Evolutionary conservation across 92 coral and sea anemone genomes (phyloP).

Genomic region (Pocillopora meandrina): DNA sequence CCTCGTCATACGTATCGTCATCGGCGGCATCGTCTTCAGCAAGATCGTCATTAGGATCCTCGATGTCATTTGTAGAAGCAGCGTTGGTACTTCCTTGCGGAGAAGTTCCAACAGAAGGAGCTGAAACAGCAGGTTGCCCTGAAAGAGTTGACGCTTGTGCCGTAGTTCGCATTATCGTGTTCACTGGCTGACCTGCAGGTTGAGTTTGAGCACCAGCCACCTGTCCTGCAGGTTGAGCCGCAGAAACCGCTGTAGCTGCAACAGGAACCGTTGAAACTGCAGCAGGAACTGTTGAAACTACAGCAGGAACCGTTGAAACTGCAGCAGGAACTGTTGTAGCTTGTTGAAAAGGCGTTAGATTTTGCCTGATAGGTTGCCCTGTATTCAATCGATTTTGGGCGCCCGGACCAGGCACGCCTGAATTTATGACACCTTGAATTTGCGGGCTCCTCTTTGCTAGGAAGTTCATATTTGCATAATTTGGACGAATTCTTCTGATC

Average conservation of each 20-base stretch:
- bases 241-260: background rate
- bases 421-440: slow-evolving; percentile 34
- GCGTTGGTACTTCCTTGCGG: background rate
- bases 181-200: slow-evolving; percentile 11
- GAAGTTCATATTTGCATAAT: background rate
- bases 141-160: slow-evolving; percentile 13
- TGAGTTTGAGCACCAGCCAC: background rate
- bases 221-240: slow-evolving; percentile 17
- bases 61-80: background rate
- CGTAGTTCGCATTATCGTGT: slow-evolving; percentile 11
- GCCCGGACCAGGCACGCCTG: background rate
- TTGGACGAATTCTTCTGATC: background rate
- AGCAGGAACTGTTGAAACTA: background rate
- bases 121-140: slow-evolving; percentile 3
- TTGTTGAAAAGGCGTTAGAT: slow-evolving; percentile 18
- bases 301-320: too few species aligned
- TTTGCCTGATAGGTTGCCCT: background rate
- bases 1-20: background rate
- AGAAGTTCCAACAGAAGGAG: background rate
- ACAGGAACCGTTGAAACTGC: background rate
- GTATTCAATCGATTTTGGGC: background rate
- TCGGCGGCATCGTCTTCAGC: slow-evolving; percentile 8
- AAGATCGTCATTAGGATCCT: slow-evolving; percentile 26
- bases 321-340: slow-evolving; percentile 13
- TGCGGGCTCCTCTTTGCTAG: slow-evolving; percentile 28